Base-by-base conservation (phyloP, 2,797 vertebrate genomes). In the Sitta carolinensis region DNA sequence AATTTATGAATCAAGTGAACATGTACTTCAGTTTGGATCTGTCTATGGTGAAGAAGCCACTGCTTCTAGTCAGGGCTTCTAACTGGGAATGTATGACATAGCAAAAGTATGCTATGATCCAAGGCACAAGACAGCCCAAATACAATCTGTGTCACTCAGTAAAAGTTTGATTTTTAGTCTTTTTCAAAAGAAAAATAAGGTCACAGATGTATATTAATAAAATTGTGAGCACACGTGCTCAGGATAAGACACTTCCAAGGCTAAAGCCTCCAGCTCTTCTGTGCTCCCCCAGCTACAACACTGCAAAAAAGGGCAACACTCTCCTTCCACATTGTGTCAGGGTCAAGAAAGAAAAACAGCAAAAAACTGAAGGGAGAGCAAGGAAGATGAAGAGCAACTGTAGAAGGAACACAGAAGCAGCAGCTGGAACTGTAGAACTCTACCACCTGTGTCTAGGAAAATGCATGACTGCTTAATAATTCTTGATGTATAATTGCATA, bases 201-300 rank as follows among this genome's bases (percentile, higher is more conserved):
- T 63, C 5, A 2, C 10, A n/a, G 6, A 10, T 10, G 43, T 29
- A 25, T 40, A 66, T 25, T 29, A 75, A 84, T 34, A 52, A 70
- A 78, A 68, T 11, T 63, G 9, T 36, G 3, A 48, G 11, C 29
- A 32, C 16, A 17, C 6, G 4, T 67, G 16, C 25, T 78, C 7
- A 59, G 45, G 25, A 32, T 45, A 74, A 78, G 48, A 55, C 8
- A 8, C 4, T n/a, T n/a, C n/a, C n/a, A n/a, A n/a, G n/a, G n/a
- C n/a, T n/a, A n/a, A n/a, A n/a, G n/a, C n/a, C n/a, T n/a, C n/a
- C n/a, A n/a, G n/a, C n/a, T n/a, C n/a, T n/a, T n/a, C 66, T 57
- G 34, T 57, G 22, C 3, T 10, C 4, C 17, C 15, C 3, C 27
- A 77, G 8, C 7, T 75, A 38, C 0, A 5, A 3, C 25, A 30